Evolutionary conservation across 2,113 vertebrate genomes (phyloP).

Genomic region (Motacilla alba): DNA sequence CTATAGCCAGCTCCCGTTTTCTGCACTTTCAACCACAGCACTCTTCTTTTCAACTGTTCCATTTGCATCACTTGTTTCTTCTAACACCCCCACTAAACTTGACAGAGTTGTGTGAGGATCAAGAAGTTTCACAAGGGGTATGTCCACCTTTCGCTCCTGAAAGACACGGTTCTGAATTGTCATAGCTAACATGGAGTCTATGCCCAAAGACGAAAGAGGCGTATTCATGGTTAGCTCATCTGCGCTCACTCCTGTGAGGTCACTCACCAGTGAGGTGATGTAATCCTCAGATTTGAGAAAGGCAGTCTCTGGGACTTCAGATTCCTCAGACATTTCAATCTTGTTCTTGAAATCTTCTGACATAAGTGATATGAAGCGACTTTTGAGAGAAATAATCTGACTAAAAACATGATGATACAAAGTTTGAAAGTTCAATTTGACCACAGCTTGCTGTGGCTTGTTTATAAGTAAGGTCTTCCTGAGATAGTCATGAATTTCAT

Average conservation of each 20-base stretch:
- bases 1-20: background rate
- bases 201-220: slow-evolving; percentile 72
- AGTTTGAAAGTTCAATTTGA: slow-evolving; percentile 77
- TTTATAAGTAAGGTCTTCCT: slow-evolving; percentile 72
- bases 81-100: slow-evolving; percentile 65
- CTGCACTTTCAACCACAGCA: background rate
- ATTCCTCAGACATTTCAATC: background rate
- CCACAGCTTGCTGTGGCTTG: slow-evolving; percentile 77
- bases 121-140: slow-evolving; percentile 78
- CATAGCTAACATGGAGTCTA: slow-evolving; percentile 87
- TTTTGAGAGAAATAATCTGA: slow-evolving; percentile 68
- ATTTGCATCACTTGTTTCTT: background rate
- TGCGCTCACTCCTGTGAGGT: slow-evolving; percentile 49
- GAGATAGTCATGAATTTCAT: slow-evolving; percentile 77
- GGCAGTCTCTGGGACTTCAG: background rate
- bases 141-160: slow-evolving; percentile 73
- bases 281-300: slow-evolving; percentile 58
- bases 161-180: slow-evolving; percentile 82
- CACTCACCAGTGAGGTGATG: slow-evolving; percentile 69
- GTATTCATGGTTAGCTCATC: slow-evolving; percentile 72
- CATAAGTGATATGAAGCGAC: slow-evolving; percentile 67
- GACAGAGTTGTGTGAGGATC: slow-evolving; percentile 78
- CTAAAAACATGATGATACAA: slow-evolving; percentile 66
- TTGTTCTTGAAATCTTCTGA: slow-evolving; percentile 52
- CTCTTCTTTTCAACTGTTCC: background rate